Evolutionary conservation across 2,113 vertebrate species (phyloP).

Genomic region (Dipodomys spectabilis): DNA sequence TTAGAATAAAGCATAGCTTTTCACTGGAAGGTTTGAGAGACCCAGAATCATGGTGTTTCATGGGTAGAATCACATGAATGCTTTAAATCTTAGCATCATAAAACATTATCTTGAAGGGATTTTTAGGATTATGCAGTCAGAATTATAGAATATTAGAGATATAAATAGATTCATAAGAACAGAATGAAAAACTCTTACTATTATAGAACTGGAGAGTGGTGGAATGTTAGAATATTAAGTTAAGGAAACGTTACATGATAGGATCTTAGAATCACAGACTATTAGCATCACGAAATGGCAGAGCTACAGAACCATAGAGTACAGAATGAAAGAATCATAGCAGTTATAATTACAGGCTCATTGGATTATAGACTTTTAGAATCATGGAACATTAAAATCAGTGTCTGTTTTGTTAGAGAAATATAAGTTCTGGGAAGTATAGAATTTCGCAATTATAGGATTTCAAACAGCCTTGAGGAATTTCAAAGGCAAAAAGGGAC

Average conservation of each 20-base stretch:
- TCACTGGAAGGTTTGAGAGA: slow-evolving; percentile 10
- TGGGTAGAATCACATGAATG: slow-evolving; percentile 2
- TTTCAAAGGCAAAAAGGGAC: slow-evolving; percentile 40
- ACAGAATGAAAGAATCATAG: slow-evolving; percentile 9
- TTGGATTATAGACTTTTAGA: slow-evolving; percentile 63
- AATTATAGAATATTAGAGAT: slow-evolving; percentile 43
- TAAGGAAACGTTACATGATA: slow-evolving; percentile 44
- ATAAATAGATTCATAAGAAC: neutral
- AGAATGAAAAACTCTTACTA: neutral
- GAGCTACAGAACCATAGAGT: slow-evolving; percentile 28
- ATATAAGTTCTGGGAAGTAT: slow-evolving; percentile 40
- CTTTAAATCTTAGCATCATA: slow-evolving; percentile 31
- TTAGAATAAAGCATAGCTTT: slow-evolving; percentile 5
- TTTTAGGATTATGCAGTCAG: slow-evolving; percentile 13
- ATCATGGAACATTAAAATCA: slow-evolving; percentile 36
- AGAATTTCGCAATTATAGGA: slow-evolving; percentile 65
- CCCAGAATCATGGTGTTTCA: neutral
- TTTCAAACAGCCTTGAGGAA: slow-evolving; percentile 59
- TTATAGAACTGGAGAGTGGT: neutral
- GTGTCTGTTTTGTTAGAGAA: slow-evolving; percentile 59
- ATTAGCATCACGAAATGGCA: neutral
- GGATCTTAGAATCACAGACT: slow-evolving; percentile 66
- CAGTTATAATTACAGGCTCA: slow-evolving; percentile 56
- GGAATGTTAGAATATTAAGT: slow-evolving; percentile 53
- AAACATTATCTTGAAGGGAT: slow-evolving; percentile 35